Percentiles rank a stretch among this genome's conserved stretches.
Evolutionary conservation across 2,113 vertebrate species (phyloP).

Genomic region (Serilophus lunatus): DNA sequence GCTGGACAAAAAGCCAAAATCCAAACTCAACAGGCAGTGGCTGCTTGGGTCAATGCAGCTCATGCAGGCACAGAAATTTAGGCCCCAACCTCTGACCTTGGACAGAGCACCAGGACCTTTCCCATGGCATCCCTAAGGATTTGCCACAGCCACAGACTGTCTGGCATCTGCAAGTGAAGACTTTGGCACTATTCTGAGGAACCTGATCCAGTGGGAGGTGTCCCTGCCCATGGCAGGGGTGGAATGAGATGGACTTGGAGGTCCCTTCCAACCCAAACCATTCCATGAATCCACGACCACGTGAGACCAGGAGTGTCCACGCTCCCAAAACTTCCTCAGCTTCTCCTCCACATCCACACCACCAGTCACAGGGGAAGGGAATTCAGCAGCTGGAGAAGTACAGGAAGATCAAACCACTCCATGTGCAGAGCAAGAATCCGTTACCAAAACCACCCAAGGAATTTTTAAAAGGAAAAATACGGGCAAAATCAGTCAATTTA

Average conservation of each 20-base stretch:
- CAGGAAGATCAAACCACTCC: background rate
- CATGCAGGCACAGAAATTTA: accelerated
- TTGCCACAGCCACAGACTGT: background rate
- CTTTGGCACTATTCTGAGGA: accelerated
- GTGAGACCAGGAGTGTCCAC: background rate
- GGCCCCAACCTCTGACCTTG: background rate
- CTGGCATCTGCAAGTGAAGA: background rate
- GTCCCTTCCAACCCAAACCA: background rate
- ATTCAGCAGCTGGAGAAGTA: background rate
- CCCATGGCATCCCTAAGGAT: background rate
- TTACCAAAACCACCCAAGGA: background rate
- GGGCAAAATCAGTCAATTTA: background rate
- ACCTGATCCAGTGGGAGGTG: background rate
- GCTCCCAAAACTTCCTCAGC: background rate
- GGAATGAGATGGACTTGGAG: background rate
- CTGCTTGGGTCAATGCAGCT: background rate
- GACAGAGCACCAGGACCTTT: accelerated
- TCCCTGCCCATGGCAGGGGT: background rate
- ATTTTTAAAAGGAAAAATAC: background rate
- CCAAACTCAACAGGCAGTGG: accelerated
- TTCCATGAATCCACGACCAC: accelerated
- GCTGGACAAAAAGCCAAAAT: too few relatives aligned
- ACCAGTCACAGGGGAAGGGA: background rate
- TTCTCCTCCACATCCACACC: background rate
- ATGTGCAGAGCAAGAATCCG: background rate